phyloP scores from a whole-genome alignment of 2,888 invertebrate species.

The Rhingia campestris region DNA sequence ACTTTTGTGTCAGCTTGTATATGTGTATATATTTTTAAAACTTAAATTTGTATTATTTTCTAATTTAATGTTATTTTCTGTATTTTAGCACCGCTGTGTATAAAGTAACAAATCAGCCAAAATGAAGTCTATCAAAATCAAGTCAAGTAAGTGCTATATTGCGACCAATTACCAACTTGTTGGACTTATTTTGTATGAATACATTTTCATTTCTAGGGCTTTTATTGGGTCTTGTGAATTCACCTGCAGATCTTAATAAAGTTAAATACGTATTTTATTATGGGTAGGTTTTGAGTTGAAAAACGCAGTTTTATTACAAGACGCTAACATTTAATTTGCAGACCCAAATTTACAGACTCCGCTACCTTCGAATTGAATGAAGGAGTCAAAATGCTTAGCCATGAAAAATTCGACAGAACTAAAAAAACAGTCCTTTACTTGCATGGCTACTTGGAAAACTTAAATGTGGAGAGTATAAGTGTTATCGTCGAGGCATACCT shows the following conservation, averaged over 20 bases:
- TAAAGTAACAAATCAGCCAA: neutral
- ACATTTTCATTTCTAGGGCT: slow-evolving; percentile 76
- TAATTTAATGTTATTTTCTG: neutral
- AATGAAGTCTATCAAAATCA: slow-evolving; percentile 78
- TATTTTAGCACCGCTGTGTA: slow-evolving; percentile 3
- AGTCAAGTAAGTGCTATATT: slow-evolving; percentile 77
- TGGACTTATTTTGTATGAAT: neutral
- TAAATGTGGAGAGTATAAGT: slow-evolving; percentile 85
- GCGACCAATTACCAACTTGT: neutral
- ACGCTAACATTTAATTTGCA: slow-evolving; percentile 50
- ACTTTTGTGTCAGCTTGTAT: too few relatives aligned
- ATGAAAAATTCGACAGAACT: slow-evolving; percentile 80
- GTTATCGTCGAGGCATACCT: slow-evolving; percentile 81
- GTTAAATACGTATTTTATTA: slow-evolving; percentile 81
- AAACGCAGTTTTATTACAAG: neutral
- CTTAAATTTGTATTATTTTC: neutral
- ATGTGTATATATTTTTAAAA: too few relatives aligned
- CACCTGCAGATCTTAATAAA: slow-evolving; percentile 83
- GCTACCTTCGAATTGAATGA: slow-evolving; percentile 78
- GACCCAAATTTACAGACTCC: slow-evolving; percentile 79
- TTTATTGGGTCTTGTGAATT: slow-evolving; percentile 84
- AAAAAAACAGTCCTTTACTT: slow-evolving; percentile 85
- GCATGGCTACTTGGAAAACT: slow-evolving; percentile 85
- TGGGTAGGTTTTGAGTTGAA: slow-evolving; percentile 76
- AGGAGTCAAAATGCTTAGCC: slow-evolving; percentile 76